These are phyloP conservation scores for Caenorhabditis japonica DNA, from an alignment of 2,888 invertebrate species.

Conservation along the genomic window DNA sequence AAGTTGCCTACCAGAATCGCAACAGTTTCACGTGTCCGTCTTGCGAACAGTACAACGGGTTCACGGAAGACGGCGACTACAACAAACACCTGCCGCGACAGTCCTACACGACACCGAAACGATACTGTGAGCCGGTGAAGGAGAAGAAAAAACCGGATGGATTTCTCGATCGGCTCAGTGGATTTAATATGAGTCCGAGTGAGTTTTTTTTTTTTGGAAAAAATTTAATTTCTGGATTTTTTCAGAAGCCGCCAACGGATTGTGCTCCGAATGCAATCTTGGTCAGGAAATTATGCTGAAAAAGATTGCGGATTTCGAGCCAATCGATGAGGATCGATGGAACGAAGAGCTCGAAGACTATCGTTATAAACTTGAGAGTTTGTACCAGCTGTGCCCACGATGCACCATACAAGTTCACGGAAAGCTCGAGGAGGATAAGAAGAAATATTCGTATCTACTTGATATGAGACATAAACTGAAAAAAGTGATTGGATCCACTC, in stretches of 20 bases:
- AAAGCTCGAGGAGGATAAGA: constrained; percentile 59
- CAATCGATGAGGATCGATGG: constrained; percentile 62
- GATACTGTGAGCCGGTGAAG: constrained; percentile 28
- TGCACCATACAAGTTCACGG: constrained; percentile 62
- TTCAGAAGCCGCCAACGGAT: constrained; percentile 53
- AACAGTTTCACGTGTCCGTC: constrained; percentile 62
- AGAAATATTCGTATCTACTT: constrained; percentile 40
- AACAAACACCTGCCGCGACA: constrained; percentile 57
- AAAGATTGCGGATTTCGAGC: constrained; percentile 60
- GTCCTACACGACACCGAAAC: constrained; percentile 7
- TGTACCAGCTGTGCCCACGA: constrained; percentile 61
- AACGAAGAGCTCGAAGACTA: constrained; percentile 64
- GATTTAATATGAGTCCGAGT: constrained; percentile 46
- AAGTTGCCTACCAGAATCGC: constrained; percentile 33
- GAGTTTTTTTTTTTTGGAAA: neutral
- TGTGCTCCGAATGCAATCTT: constrained; percentile 63
- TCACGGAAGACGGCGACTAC: constrained; percentile 66
- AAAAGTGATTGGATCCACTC: constrained; percentile 29
- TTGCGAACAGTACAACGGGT: constrained; percentile 71
- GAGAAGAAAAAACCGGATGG: constrained; percentile 4
- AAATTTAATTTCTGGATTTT: neutral
- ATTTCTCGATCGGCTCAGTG: constrained; percentile 19
- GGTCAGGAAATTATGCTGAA: constrained; percentile 59
- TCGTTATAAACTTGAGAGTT: constrained; percentile 56
- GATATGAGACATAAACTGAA: constrained; percentile 35